Evolutionary conservation across 2,113 vertebrate genomes (phyloP).

Genomic region (Crocuta crocuta): DNA sequence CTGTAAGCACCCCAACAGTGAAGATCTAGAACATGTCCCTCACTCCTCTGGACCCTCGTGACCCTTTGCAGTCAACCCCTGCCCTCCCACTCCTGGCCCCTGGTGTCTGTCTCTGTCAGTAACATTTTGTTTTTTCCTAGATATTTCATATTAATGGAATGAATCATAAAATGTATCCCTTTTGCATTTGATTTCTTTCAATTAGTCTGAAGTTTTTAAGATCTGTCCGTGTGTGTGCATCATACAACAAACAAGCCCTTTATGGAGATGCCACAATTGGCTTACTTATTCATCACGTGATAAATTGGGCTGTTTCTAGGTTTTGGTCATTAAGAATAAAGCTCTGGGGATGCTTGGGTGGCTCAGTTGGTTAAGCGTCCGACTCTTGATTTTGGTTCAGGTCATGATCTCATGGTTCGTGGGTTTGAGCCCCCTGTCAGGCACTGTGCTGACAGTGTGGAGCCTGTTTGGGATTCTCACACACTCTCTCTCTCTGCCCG

Average conservation of each 20-base stretch:
- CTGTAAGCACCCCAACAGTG: background rate
- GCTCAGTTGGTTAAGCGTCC: no score
- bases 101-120: background rate
- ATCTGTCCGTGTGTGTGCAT: background rate
- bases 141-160: conserved; percentile 2
- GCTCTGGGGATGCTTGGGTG: background rate
- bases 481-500: no score
- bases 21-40: background rate
- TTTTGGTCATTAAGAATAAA: conserved; percentile 23
- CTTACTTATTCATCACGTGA: background rate
- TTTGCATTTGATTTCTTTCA: background rate
- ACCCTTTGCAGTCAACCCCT: background rate
- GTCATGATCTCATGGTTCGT: no score
- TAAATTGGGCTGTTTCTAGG: conserved; percentile 7
- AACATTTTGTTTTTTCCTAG: conserved; percentile 9
- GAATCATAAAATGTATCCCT: background rate
- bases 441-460: no score
- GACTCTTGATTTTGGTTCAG: no score
- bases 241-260: no score
- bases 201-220: background rate
- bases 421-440: no score
- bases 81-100: background rate
- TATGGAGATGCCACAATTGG: background rate
- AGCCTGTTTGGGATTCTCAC: no score
- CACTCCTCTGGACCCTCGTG: background rate